A percentile compares a stretch with the other conserved stretches of the same genome.
These are phyloP conservation scores for Crenichthys baileyi DNA, from an alignment of 2,797 vertebrate genomes.

Conservation along the genomic window DNA sequence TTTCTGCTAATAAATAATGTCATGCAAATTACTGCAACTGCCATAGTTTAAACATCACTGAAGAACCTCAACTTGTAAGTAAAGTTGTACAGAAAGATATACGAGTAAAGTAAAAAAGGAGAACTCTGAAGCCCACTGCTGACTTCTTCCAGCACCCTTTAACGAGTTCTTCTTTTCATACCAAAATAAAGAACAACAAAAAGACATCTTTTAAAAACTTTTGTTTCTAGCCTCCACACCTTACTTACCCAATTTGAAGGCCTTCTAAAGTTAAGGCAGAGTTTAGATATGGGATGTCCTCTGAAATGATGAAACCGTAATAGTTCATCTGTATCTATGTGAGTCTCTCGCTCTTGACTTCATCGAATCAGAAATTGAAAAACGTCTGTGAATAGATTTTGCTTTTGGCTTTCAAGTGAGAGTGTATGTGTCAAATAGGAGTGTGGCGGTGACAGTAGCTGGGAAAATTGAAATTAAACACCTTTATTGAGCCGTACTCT, in stretches of 20 bases:
- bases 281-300: background rate
- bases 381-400: constrained; percentile 50
- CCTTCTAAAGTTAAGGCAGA: background rate
- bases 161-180: background rate
- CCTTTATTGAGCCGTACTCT: constrained; percentile 53
- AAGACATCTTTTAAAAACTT: background rate
- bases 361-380: constrained; percentile 62
- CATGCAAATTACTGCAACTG: background rate
- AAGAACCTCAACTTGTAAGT: background rate
- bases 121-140: background rate
- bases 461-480: constrained; percentile 60
- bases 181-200: background rate
- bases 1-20: background rate
- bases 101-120: background rate
- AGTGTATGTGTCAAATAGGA: constrained; percentile 55
- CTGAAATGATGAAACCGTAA: background rate
- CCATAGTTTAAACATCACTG: background rate
- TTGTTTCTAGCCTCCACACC: background rate
- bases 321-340: constrained; percentile 7
- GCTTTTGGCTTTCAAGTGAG: constrained; percentile 42
- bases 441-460: constrained; percentile 37
- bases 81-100: no score
- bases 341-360: constrained; percentile 47
- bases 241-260: background rate
- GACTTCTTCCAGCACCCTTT: background rate